Base-by-base conservation (phyloP, 2,888 invertebrate species). In the Stenchaetothrips biformis region DNA sequence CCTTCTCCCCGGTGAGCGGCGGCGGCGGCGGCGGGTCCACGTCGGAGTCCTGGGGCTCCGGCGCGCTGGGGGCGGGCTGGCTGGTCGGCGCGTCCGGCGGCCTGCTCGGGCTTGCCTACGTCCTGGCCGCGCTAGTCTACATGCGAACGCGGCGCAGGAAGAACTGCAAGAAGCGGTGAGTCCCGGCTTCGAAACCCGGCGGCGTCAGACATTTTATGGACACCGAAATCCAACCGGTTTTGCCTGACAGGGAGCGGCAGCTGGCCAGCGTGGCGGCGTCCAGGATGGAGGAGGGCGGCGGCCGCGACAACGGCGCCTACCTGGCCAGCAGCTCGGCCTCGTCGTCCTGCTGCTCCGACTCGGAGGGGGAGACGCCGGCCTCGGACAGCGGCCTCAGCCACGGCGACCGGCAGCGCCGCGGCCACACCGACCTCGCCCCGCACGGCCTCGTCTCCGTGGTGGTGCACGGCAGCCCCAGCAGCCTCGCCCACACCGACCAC, bases 31-130 rank as follows among this genome's bases (percentile, higher is more conserved):
- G 81, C 81, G n/a, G 80, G 67, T 81, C 78, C 21, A 80, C 80
- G 78, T 49, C 81, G 11, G 62, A 78, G 49, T 59, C 81, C 1
- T 67, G 67, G 67, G 21, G 67, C 7, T 18, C 67, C 9, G 67
- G 67, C 67, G 21, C 67, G 67, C 67, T 67, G 67, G 67, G 67
- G n/a, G 67, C 48, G 89, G 90, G 78, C 84, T 90, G 95, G 27
- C 94, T 94, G 0, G 95, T 96, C 81, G 95, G 94, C 49, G 90
- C 95, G 78, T 94, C 94, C 84, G 94, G 95, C 25, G 89, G 95
- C 25, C 88, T 95, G n/a, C 88, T 96, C n/a, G 95, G 95, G 0
- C 89, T 95, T 53, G 93, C 95, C 84, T 96, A 96, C 86, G 93
- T 95, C 25, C 93, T 94, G 0, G 95, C 95, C 7, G 94, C 95